Percentiles rank a stretch among this genome's conserved stretches.
These are phyloP conservation scores for Galerucella nymphaeae DNA, from an alignment of 2,888 invertebrate genomes.

Conservation along the genomic window DNA sequence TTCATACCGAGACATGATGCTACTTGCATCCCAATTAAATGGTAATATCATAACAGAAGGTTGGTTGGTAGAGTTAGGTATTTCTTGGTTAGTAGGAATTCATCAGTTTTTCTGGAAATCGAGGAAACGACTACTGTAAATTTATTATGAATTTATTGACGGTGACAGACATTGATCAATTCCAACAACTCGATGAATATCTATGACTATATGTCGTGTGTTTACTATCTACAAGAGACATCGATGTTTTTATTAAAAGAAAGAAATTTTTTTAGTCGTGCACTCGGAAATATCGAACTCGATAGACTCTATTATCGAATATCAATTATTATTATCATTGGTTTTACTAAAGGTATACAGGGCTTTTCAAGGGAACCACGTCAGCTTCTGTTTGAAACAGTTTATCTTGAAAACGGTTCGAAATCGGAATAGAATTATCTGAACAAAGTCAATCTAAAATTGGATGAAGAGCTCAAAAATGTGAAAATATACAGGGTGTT, in stretches of 20 bases:
- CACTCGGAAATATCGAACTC: background rate
- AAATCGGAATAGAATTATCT: no score
- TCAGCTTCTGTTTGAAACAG: no score
- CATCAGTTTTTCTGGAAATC: constrained; percentile 32
- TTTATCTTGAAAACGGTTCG: no score
- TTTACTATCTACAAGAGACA: background rate
- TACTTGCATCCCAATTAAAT: constrained; percentile 45
- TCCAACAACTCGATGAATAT: constrained; percentile 10
- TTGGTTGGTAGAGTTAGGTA: constrained; percentile 27
- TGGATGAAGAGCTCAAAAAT: no score
- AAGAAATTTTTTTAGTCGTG: background rate
- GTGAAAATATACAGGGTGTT: no score
- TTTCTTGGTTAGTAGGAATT: constrained; percentile 30
- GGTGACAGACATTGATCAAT: constrained; percentile 22
- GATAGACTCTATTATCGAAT: no score
- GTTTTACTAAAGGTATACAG: no score
- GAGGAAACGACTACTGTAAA: constrained; percentile 29
- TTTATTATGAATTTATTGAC: constrained; percentile 22
- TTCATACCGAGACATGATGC: constrained; percentile 41
- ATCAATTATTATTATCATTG: no score
- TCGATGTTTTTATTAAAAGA: background rate
- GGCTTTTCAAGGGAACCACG: no score
- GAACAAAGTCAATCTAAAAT: no score
- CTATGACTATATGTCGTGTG: background rate
- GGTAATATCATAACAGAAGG: constrained; percentile 40